Conservation (phyloP, 2,888 invertebrate species). For the Strigamia transsilvanica region DNA sequence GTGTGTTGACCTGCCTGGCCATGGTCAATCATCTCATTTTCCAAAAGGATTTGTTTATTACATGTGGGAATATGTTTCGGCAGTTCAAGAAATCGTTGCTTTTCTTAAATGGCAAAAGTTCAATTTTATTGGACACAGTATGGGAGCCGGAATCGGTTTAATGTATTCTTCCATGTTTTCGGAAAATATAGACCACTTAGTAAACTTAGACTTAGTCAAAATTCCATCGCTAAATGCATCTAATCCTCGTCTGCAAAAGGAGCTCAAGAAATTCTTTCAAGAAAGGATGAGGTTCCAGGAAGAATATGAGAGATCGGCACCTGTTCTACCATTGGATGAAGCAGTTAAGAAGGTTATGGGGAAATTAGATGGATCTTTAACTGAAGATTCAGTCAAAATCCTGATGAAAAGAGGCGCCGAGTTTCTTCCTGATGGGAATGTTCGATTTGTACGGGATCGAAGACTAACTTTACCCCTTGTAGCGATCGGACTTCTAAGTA, state of each 20-base stretch:
- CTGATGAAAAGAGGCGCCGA: conserved; percentile 3
- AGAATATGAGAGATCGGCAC: not conserved
- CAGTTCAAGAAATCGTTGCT: not conserved
- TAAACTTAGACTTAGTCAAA: not conserved
- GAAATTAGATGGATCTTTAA: not conserved
- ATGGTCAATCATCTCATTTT: conserved; percentile 66
- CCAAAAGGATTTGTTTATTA: not conserved
- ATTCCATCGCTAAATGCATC: not conserved
- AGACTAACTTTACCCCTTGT: not conserved
- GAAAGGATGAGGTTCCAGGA: not conserved
- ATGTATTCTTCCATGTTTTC: conserved; percentile 59
- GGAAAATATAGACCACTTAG: conserved; percentile 57
- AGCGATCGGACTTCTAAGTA: not conserved
- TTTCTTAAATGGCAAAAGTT: conserved; percentile 77
- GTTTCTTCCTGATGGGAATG: not conserved
- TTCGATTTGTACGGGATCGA: not conserved
- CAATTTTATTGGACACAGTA: conserved; percentile 72
- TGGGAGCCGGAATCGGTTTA: conserved; percentile 58
- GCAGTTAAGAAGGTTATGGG: not conserved
- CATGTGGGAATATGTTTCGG: not conserved
- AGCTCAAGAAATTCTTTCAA: not conserved
- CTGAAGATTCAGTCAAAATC: not conserved
- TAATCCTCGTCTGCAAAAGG: not conserved
- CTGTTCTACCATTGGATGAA: not conserved
- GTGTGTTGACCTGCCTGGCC: conserved; percentile 69